These are phyloP conservation scores for Sternarchorhynchus goeldii DNA, from an alignment of 2,797 vertebrate genomes.

Conservation along the genomic window DNA sequence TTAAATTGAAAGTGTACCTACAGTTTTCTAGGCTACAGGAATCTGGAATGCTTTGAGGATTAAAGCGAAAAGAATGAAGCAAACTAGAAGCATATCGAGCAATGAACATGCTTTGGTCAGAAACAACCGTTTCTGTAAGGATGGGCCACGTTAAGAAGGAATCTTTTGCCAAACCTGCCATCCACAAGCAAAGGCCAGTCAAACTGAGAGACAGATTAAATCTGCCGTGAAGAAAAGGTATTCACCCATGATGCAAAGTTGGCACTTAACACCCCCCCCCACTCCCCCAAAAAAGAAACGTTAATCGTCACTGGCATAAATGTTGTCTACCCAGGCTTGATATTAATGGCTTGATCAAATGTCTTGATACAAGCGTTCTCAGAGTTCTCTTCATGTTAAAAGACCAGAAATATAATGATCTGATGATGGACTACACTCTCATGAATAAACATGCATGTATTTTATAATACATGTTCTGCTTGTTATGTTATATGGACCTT, in stretches of 20 bases:
- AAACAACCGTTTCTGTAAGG: not conserved
- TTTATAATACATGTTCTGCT: no score
- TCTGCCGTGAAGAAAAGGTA: slow-evolving; percentile 6
- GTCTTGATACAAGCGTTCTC: not conserved
- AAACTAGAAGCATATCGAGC: not conserved
- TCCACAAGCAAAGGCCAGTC: not conserved
- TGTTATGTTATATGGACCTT: no score
- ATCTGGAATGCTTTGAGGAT: not conserved
- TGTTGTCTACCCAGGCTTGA: no score
- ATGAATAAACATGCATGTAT: no score
- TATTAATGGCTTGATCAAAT: not conserved
- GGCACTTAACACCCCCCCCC: not conserved
- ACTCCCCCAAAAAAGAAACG: not conserved
- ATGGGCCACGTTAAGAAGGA: not conserved
- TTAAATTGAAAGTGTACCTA: slow-evolving; percentile 11
- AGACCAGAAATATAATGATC: not conserved
- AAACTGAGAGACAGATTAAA: not conserved
- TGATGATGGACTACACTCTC: no score
- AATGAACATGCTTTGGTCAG: not conserved
- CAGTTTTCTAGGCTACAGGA: not conserved
- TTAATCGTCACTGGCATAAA: no score
- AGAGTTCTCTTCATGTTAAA: not conserved
- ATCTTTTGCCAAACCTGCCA: not conserved
- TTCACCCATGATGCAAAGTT: not conserved
- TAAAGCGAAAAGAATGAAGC: not conserved